Evolutionary conservation across 2,797 vertebrate genomes (phyloP), one percentile per base, ranked within the genome.

Genomic region (Epinephelus awoara): DNA sequence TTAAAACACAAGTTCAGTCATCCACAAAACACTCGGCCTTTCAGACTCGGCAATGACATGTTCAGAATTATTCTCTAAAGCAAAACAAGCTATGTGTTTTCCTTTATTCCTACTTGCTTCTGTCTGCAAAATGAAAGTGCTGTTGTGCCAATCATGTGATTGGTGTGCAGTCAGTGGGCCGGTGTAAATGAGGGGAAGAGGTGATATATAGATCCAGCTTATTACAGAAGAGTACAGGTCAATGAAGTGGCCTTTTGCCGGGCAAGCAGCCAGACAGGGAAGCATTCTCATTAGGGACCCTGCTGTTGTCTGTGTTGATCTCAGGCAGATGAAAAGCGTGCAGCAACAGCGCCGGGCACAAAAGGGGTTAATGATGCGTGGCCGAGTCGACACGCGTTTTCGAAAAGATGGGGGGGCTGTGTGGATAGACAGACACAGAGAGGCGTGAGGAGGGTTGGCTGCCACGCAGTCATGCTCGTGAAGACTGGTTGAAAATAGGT

Each of bases 291-390:
- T 85, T 54, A 76, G 59, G 80, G 74, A 72, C 64, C 62, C 83
- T 71, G 67, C 85, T 83, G 72, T 79, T 86, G 85, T 86, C 73
- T 83, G 70, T 72, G 87, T 79, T 17, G 63, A 77, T 91, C 72
- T 51, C 50, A 67, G 84, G 76, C 86, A 59, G 69, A 78, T 74
- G 81, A 84, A 82, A 86, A 87, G 78, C 78, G 84, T 89, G 89
- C 82, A 83, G 86, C 88, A 80, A 79, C 82, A 75, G 61, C 76
- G 23, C 52, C 77, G 9, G 52, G 59, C 83, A 88, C 88, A 92
- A 91, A 90, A 84, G 83, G 23, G 83, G 68, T 91, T 90, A 94
- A 94, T 93, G 91, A 84, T 57, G 90, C 89, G 57, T 88, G 27
- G 82, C 84, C 77, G 87, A 92, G 79, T 85, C 34, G 84, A 90